Percentiles rank a stretch among this genome's conserved stretches.
These are phyloP conservation scores for Semotilus atromaculatus DNA, from an alignment of 2,797 vertebrate species.

Conservation along the genomic window DNA sequence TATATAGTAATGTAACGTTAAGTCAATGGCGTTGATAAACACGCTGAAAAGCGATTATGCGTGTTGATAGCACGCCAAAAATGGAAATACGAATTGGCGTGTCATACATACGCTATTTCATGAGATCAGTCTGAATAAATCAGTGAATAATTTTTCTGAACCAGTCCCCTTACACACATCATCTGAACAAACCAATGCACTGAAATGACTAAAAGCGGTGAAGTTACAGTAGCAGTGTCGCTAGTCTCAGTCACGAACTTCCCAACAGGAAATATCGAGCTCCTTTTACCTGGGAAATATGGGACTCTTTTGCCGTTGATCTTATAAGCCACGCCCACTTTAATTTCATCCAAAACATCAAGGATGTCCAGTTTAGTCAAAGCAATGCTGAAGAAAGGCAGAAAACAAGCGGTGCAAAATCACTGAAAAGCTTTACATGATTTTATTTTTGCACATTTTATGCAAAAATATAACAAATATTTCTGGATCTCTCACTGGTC, in stretches of 20 bases:
- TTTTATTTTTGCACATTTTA: not conserved
- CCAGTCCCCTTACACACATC: too few relatives aligned
- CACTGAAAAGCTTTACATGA: not conserved
- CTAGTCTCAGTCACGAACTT: not conserved
- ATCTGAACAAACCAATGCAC: not conserved
- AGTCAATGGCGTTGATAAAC: too few relatives aligned
- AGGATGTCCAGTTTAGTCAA: slow-evolving; percentile 98
- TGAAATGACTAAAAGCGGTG: not conserved
- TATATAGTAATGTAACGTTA: too few relatives aligned
- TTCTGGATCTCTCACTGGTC: not conserved
- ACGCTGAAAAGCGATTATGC: too few relatives aligned
- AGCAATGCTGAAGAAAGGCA: slow-evolving; percentile 83
- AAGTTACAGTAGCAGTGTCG: too few relatives aligned
- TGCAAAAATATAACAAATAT: not conserved
- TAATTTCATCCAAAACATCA: slow-evolving; percentile 94
- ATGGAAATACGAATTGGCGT: too few relatives aligned
- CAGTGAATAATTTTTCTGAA: too few relatives aligned
- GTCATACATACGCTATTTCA: too few relatives aligned
- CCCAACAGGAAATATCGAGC: too few relatives aligned
- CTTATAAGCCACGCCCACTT: slow-evolving; percentile 95
- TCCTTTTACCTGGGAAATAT: slow-evolving; percentile 91
- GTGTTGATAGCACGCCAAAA: too few relatives aligned
- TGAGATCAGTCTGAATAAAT: too few relatives aligned
- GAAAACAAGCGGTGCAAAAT: not conserved
- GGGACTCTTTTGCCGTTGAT: slow-evolving; percentile 94